These are phyloP conservation scores for Rhopalosiphum padi DNA, from an alignment of 1,140 invertebrate genomes.

Conservation along the genomic window DNA sequence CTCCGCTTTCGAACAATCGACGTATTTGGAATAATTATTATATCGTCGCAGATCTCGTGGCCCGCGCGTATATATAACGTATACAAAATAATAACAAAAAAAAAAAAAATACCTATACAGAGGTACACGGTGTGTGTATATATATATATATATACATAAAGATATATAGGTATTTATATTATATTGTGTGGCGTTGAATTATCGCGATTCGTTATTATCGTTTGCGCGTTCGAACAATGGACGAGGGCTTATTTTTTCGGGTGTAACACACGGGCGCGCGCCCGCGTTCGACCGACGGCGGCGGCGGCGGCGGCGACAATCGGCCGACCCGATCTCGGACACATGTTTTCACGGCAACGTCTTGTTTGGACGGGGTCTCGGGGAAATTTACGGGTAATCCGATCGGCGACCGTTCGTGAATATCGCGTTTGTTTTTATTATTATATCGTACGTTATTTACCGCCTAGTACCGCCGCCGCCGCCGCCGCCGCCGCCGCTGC, in stretches of 20 bases:
- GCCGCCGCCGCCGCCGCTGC: background rate
- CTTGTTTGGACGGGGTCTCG: background rate
- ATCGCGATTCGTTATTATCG: background rate
- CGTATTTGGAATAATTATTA: constrained; percentile 57
- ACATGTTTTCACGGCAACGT: constrained; percentile 58
- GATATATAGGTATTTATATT: background rate
- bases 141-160: too few species aligned
- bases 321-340: constrained; percentile 34
- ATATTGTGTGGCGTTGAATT: background rate
- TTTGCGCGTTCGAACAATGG: constrained; percentile 39
- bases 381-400: constrained; percentile 17
- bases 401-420: background rate
- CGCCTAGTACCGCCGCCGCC: background rate
- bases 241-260: constrained; percentile 11
- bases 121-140: background rate
- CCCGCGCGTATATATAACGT: background rate
- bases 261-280: background rate
- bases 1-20: constrained; percentile 35
- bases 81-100: background rate
- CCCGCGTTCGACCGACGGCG: background rate
- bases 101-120: background rate
- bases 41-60: constrained; percentile 26
- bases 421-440: constrained; percentile 1
- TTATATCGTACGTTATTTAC: background rate
- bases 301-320: background rate